Base-by-base conservation (phyloP, 2,113 vertebrate genomes). In the Dissostichus mawsoni region DNA sequence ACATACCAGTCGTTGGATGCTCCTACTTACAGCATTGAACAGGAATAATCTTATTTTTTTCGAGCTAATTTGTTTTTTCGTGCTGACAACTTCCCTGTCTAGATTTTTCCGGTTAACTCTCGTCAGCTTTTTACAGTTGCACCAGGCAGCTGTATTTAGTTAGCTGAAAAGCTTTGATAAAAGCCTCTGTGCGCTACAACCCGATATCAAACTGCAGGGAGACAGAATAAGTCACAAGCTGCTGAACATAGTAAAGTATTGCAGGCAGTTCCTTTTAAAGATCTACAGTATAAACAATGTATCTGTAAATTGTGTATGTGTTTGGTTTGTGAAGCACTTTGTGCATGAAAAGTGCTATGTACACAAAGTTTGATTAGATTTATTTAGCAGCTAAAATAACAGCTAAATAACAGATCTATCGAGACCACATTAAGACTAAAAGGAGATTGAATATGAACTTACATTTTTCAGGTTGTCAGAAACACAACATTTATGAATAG, bases 401-500 rank as follows among this genome's bases (percentile, higher is more conserved):
- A 25, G 9, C 8, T 25, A 69, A 29, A 9, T n/a, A 16, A 36
- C 4, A n/a, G 2, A 44, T 1, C 2, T n/a, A 13, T 29, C 8
- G 17, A 58, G 1, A 18, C 65, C 48, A 36, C 16, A 25, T 50
- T 2, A n/a, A 17, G 18, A 17, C 11, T 36, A 29, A 47, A 47
- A 50, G 45, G 11, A 33, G 9, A 45, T 9, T 11, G n/a, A 57
- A 45, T 23, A 23, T 5, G 20, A 4, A 8, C 3, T 29, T 4
- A 29, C 29, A 4, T 29, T 29, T 29, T 16, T 65, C 16, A 29
- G 36, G 4, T 56, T 9, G 11, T 76, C 23, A 23, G 45, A 59
- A 58, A 57, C 36, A 17, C 14, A 0, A n/a, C 16, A 14, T 33
- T 90, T 94, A 92, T 72, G 92, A 93, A 87, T 94, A 93, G 94